These are phyloP conservation scores for Liposcelis brunnea DNA, from an alignment of 2,888 invertebrate species.

Conservation along the genomic window DNA sequence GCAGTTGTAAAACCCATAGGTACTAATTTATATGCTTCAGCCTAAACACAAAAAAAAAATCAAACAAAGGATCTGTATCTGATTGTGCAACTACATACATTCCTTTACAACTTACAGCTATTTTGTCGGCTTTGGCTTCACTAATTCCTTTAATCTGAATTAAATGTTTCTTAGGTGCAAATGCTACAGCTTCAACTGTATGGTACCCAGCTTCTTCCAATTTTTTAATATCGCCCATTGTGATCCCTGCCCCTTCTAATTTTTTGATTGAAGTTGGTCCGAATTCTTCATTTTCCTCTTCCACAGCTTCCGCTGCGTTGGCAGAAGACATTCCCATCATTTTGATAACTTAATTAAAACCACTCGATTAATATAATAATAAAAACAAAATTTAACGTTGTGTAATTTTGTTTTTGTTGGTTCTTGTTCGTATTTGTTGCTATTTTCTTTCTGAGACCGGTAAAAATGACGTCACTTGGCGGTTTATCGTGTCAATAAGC, in stretches of 20 bases:
- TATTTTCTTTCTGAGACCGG: too few relatives aligned
- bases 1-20: conserved; percentile 98
- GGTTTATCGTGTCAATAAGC: too few relatives aligned
- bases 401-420: too few relatives aligned
- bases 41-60: conserved; percentile 21
- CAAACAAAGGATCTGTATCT: not conserved
- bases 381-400: too few relatives aligned
- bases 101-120: conserved; percentile 33
- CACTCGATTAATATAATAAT: too few relatives aligned
- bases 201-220: conserved; percentile 83
- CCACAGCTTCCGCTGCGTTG: conserved; percentile 30
- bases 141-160: conserved; percentile 86
- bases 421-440: too few relatives aligned
- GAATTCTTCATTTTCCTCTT: conserved; percentile 44
- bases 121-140: conserved; percentile 93
- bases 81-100: not conserved
- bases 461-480: too few relatives aligned
- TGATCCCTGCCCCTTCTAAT: conserved; percentile 75
- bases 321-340: conserved; percentile 24
- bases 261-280: conserved; percentile 54
- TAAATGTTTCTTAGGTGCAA: conserved; percentile 81
- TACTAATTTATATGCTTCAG: conserved; percentile 81
- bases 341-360: too few relatives aligned
- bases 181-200: conserved; percentile 91
- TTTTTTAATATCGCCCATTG: conserved; percentile 79